A percentile compares a stretch with the other conserved stretches of the same genome.
Conservation (phyloP, 2,888 invertebrate species). For the Colostygia pectinataria region DNA sequence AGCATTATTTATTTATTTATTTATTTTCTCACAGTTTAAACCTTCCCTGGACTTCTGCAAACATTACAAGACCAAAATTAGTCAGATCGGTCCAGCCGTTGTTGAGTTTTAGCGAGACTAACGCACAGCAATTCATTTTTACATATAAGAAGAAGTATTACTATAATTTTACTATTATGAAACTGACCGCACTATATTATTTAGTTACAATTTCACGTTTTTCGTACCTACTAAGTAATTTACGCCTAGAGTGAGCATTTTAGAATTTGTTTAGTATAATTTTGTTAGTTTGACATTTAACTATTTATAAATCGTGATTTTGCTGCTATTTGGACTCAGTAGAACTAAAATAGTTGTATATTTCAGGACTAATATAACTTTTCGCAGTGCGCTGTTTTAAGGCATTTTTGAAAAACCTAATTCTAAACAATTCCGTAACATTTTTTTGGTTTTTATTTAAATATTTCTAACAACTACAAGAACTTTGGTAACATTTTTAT, state of each 20-base stretch:
- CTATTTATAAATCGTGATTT: not conserved
- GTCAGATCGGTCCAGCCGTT: too few species aligned
- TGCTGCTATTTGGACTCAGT: not conserved
- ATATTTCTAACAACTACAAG: constrained; percentile 9
- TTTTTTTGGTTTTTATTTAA: constrained; percentile 19
- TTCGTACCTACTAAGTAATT: too few species aligned
- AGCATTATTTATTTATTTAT: too few species aligned
- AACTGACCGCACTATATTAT: too few species aligned
- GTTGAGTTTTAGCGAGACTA: too few species aligned
- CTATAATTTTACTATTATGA: too few species aligned
- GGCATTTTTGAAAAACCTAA: constrained; percentile 7
- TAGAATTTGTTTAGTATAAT: not conserved
- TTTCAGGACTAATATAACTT: not conserved
- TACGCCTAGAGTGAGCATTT: not conserved
- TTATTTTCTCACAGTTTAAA: too few species aligned
- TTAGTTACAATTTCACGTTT: too few species aligned
- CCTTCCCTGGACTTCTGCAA: too few species aligned
- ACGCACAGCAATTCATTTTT: too few species aligned
- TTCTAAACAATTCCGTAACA: constrained; percentile 18
- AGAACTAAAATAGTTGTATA: not conserved
- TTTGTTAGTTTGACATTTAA: not conserved
- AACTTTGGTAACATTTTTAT: constrained; percentile 20
- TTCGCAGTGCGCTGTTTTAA: constrained; percentile 9
- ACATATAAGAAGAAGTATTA: too few species aligned
- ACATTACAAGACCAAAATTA: too few species aligned